Evolutionary conservation across 2,113 vertebrate genomes (phyloP).

Genomic region (Hippocampus zosterae): DNA sequence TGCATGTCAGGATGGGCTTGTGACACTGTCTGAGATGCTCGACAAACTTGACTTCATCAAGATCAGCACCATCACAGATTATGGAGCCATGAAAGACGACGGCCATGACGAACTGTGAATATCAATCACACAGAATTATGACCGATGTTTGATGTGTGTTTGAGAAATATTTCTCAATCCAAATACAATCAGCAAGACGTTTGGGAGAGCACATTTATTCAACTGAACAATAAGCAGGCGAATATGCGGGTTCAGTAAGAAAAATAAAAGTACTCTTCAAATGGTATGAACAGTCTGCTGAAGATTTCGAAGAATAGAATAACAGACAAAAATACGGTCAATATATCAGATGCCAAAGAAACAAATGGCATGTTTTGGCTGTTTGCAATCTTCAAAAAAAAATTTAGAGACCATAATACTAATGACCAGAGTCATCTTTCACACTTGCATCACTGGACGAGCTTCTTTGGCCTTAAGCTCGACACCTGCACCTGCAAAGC

Average conservation of each 20-base stretch:
- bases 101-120: constrained; percentile 68
- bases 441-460: constrained; percentile 87
- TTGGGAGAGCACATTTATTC: no score
- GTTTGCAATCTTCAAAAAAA: neutral
- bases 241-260: neutral
- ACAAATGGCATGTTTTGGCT: neutral
- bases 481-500: constrained; percentile 82
- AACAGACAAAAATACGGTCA: neutral
- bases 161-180: neutral
- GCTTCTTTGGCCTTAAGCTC: constrained; percentile 82
- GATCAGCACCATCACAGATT: constrained; percentile 72
- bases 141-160: neutral
- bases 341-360: neutral
- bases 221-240: no score
- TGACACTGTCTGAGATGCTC: constrained; percentile 65
- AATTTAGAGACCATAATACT: neutral
- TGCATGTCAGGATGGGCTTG: constrained; percentile 66
- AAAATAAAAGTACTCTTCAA: neutral
- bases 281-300: neutral
- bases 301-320: neutral
- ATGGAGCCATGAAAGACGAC: constrained; percentile 56
- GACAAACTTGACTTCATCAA: constrained; percentile 57
- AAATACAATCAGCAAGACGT: neutral
- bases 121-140: neutral
- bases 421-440: constrained; percentile 29